Evolutionary conservation across 2,113 vertebrate genomes (phyloP).

Genomic region (Callorhinus ursinus): DNA sequence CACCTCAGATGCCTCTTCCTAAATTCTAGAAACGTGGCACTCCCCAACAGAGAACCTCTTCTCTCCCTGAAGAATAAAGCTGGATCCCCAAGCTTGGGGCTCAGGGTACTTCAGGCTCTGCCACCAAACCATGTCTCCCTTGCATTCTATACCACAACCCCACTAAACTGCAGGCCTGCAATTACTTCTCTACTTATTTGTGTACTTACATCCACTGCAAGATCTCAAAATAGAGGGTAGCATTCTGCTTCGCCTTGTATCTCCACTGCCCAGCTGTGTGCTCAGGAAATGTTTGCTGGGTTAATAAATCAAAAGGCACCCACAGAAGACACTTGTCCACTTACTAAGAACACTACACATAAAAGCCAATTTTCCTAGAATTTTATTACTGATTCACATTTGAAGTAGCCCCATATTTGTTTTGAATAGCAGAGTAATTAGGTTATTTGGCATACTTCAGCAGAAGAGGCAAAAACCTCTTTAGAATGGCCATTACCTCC

Average conservation of each 20-base stretch:
- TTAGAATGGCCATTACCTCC: background rate
- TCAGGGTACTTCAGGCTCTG: background rate
- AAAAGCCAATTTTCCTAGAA: background rate
- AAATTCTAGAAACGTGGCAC: background rate
- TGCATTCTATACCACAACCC: background rate
- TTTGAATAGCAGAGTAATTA: background rate
- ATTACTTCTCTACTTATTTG: background rate
- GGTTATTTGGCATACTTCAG: background rate
- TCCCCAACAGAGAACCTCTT: background rate
- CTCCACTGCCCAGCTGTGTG: background rate
- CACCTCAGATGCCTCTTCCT: background rate
- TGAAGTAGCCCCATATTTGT: background rate
- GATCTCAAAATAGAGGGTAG: background rate
- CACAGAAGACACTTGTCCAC: background rate
- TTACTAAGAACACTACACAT: background rate
- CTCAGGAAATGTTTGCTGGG: background rate
- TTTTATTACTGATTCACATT: slow-evolving; percentile 28
- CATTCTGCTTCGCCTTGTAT: background rate
- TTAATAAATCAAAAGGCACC: background rate
- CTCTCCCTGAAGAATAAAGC: background rate
- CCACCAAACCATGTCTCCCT: background rate
- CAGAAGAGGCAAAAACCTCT: background rate
- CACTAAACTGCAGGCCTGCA: background rate
- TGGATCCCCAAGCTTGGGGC: background rate
- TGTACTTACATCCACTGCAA: background rate